Evolutionary conservation across 2,113 vertebrate species (phyloP).

Genomic region (Tachuris rubrigastra): DNA sequence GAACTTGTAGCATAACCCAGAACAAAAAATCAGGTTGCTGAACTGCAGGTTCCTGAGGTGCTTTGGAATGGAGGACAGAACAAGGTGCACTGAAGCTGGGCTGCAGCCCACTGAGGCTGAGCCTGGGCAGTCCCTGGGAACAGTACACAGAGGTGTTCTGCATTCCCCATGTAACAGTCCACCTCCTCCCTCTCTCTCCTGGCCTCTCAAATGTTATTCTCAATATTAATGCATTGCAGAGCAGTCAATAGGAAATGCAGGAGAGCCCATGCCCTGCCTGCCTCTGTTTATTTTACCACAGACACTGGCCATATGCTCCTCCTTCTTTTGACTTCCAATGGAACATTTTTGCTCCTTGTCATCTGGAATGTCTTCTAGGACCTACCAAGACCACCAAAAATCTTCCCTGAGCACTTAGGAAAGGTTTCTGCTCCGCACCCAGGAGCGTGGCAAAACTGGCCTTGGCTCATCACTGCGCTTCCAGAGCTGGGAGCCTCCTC

Average conservation of each 20-base stretch:
- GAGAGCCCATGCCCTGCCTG: background rate
- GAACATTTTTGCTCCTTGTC: background rate
- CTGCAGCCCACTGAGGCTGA: background rate
- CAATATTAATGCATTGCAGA: accelerated
- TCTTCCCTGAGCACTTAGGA: background rate
- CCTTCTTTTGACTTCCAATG: background rate
- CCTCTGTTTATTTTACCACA: background rate
- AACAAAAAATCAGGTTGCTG: background rate
- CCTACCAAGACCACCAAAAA: background rate
- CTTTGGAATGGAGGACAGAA: background rate
- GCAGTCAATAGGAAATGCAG: background rate
- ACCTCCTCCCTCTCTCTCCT: accelerated
- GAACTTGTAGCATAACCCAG: background rate
- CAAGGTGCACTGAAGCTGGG: background rate
- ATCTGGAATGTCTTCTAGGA: background rate
- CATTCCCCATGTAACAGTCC: accelerated
- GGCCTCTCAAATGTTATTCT: background rate
- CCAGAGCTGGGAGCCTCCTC: background rate
- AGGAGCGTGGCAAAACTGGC: accelerated
- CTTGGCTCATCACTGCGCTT: background rate
- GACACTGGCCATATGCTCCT: accelerated
- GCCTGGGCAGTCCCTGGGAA: background rate
- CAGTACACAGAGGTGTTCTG: background rate
- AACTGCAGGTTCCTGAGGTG: background rate
- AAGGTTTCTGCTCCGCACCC: background rate